These are phyloP conservation scores for Chelon labrosus DNA, from an alignment of 2,797 vertebrate genomes.

Conservation along the genomic window DNA sequence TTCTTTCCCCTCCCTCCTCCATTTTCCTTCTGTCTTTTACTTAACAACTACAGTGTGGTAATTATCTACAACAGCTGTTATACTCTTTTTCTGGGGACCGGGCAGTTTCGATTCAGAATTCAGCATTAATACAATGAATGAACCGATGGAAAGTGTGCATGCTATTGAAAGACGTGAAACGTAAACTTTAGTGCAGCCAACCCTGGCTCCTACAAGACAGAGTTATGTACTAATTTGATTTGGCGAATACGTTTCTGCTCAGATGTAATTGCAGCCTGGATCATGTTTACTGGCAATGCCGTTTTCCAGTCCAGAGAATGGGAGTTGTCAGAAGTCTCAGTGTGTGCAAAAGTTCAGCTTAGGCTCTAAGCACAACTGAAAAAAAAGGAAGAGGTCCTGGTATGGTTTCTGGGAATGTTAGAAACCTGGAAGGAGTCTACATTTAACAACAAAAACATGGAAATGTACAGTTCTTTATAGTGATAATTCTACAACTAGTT, in stretches of 20 bases:
- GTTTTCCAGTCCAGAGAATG: not conserved
- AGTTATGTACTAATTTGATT: conserved; percentile 10
- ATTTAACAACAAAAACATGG: too few relatives aligned
- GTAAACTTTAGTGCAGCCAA: not conserved
- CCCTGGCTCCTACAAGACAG: not conserved
- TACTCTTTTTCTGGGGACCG: conserved; percentile 27
- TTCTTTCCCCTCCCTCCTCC: conserved; percentile 17
- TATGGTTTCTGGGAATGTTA: too few relatives aligned
- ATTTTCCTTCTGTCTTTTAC: conserved; percentile 45
- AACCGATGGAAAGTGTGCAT: not conserved
- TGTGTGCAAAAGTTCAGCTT: too few relatives aligned
- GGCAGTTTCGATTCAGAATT: conserved; percentile 36
- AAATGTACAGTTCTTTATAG: too few relatives aligned
- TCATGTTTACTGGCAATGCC: conserved; percentile 7
- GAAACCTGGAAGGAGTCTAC: too few relatives aligned
- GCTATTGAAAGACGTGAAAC: not conserved
- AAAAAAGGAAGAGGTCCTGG: too few relatives aligned
- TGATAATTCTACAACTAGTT: too few relatives aligned
- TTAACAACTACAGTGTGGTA: conserved; percentile 53
- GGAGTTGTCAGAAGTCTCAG: too few relatives aligned
- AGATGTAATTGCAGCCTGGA: conserved; percentile 9
- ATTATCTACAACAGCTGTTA: conserved; percentile 64
- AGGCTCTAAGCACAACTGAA: too few relatives aligned
- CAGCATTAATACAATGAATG: conserved; percentile 1
- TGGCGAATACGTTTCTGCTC: not conserved